Evolutionary conservation across 2,113 vertebrate species (phyloP).

Genomic region (Nerophis lumbriciformis): DNA sequence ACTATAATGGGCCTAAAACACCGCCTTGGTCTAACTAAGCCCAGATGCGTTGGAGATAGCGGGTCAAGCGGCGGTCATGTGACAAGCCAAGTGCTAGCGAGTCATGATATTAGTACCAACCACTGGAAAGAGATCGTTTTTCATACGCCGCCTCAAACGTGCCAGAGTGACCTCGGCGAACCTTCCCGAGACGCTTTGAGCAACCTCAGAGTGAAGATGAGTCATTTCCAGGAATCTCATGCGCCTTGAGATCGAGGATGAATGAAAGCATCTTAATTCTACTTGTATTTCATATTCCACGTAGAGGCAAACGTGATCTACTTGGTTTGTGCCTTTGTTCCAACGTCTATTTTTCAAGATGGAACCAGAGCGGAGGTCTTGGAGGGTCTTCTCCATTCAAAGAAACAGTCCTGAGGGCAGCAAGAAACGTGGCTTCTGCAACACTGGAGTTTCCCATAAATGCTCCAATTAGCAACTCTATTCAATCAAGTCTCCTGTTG

Average conservation of each 20-base stretch:
- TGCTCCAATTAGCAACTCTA: no score
- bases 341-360: no score
- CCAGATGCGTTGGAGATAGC: conserved; percentile 58
- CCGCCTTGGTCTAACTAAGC: conserved; percentile 54
- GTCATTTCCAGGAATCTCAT: background rate
- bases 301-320: no score
- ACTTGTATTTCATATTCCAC: no score
- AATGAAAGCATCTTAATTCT: no score
- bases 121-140: background rate
- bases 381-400: no score
- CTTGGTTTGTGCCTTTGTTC: no score
- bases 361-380: no score
- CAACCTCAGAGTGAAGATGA: background rate
- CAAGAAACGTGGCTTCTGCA: no score
- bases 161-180: conserved; percentile 4
- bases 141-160: background rate
- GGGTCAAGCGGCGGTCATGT: conserved; percentile 46
- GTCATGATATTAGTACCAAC: background rate
- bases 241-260: background rate
- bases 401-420: no score
- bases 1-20: conserved; percentile 64
- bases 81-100: conserved; percentile 20
- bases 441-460: no score
- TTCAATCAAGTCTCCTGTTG: no score
- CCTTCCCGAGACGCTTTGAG: background rate